Base-by-base conservation (phyloP, 2,797 vertebrate genomes). In the Chaetodon trifasciatus region DNA sequence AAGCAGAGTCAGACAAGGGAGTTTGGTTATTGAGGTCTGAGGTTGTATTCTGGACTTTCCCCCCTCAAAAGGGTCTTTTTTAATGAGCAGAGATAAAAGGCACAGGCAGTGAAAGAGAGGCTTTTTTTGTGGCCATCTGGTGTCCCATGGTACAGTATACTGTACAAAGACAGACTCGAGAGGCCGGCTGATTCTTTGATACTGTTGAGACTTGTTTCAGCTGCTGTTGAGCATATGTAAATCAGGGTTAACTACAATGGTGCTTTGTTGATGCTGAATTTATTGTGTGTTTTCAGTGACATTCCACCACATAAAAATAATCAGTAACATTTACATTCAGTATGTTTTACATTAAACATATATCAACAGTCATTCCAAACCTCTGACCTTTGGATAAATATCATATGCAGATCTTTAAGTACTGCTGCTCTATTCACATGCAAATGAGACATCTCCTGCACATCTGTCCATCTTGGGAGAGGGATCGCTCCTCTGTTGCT, bases 1-100 rank as follows among this genome's bases (percentile, higher is more conserved):
- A 71, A 81, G 55, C 70, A 21, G 23, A 66, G 52, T 53, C 16
- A 61, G 70, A 79, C 65, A 66, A 83, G 40, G 46, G 76, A 72
- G 66, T 35, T 67, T 66, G 57, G 79, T 56, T 67, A 70, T 78
- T 72, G 35, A 79, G 81, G 56, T 70, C 64, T 72, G 63, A 78
- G 67, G 85, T 83, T 83, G 47, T 75, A 70, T 63, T 78, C 44
- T 58, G 39, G 69, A 57, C 61, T 84, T 71, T 79, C 23, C 50
- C 50, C 55, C 17, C 35, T 71, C 40, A 78, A 71, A 81, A 37
- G 73, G 37, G 35, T 64, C 21, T 69, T 83, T 79, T 88, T 90
- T 84, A 88, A 91, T 89, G 85, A 91, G 82, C 23, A 2, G 35
- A 90, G 89, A 94, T 89, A 74, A 92, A 91, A 92, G 74, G n/a